phyloP scores from a whole-genome alignment of 92 coral and sea anemone genomes.

The Palythoa grandiflora region DNA sequence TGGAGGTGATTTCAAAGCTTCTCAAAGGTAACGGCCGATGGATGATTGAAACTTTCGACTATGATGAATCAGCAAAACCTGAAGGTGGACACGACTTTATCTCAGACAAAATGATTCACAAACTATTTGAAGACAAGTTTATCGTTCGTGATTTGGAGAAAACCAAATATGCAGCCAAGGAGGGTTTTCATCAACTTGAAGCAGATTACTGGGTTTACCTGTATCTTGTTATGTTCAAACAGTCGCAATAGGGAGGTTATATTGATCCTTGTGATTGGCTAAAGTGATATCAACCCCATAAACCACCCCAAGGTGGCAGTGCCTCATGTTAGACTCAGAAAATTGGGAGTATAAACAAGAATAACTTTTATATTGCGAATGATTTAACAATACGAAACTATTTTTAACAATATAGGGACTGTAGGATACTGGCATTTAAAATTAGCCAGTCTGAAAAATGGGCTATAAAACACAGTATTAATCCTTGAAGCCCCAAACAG shows the following conservation, averaged over 20 bases:
- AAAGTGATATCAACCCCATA: neutral
- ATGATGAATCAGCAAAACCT: constrained; percentile 23
- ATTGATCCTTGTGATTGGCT: neutral
- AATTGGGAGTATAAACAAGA: no score
- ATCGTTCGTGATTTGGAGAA: constrained; percentile 39
- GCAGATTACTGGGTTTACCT: constrained; percentile 25
- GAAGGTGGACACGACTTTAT: constrained; percentile 40
- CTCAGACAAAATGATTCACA: constrained; percentile 45
- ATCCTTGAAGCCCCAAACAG: no score
- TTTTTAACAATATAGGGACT: no score
- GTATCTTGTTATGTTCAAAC: constrained; percentile 1
- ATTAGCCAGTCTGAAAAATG: no score
- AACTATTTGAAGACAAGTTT: constrained; percentile 30
- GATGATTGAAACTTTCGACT: constrained; percentile 57
- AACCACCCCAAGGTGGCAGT: no score
- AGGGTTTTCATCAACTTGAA: constrained; percentile 37
- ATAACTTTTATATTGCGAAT: no score
- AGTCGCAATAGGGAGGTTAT: neutral
- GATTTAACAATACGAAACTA: no score
- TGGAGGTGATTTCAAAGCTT: constrained; percentile 43
- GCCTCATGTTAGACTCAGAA: no score
- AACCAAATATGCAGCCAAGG: constrained; percentile 19
- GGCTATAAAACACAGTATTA: no score
- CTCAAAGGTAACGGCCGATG: constrained; percentile 49
- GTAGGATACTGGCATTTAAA: no score